Base-by-base conservation (phyloP, 2,113 vertebrate genomes). In the Scatophagus argus region DNA sequence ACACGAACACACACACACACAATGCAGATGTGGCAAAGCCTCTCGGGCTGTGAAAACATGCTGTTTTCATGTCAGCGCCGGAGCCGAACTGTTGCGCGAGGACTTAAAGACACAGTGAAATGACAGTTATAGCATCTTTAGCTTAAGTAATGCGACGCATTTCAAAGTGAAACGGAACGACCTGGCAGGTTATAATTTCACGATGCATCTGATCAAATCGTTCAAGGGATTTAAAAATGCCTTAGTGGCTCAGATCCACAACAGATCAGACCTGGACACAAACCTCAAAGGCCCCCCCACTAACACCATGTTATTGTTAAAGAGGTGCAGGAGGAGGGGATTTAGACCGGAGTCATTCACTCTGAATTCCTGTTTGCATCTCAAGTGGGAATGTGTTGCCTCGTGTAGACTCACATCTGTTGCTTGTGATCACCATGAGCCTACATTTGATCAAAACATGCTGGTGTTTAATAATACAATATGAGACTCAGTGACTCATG, bases 21-120 rank as follows among this genome's bases (percentile, higher is more conserved):
- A 72, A 74, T 59, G 60, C 56, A 54, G 59, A 76, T 63, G 47
- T 46, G 34, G 54, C 25, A 10, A 39, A n/a, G 34, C 60, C 47
- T 61, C 19, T 56, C 14, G 0, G 61, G 25, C 41, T 72, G 44
- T 67, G 74, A 61, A 88, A 77, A 70, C 60, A 66, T n/a, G 1
- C 64, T 82, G 64, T 79, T 69, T 71, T 62, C 76, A 60, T 64
- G 74, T 86, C 70, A 87, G n/a, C 27, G 38, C 63, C 17, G 13
- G 32, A 66, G 64, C 46, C 39, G 29, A 59, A 56, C 27, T 69
- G 21, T 38, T 39, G 56, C 29, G 61, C 55, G 47, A 58, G 27
- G 61, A 66, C 17, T 84, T 67, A 79, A 74, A 71, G 44, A 70
- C 8, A 47, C 31, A 63, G 65, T 4, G 23, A 74, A 56, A 58